Evolutionary conservation across 2,797 vertebrate species (phyloP).

Genomic region (Aeoliscus strigatus): DNA sequence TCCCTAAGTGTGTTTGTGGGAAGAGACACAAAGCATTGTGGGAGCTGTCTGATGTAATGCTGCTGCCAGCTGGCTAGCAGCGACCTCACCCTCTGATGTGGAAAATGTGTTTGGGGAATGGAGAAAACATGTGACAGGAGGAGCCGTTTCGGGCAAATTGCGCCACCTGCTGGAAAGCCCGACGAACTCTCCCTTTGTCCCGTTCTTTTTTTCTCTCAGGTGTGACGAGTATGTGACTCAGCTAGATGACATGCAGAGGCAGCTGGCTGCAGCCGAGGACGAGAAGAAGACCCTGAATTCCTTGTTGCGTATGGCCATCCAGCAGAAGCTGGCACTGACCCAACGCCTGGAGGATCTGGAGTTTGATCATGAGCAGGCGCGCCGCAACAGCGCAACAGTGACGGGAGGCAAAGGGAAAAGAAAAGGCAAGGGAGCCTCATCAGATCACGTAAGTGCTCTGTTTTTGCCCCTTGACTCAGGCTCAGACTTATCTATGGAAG

Average conservation of each 20-base stretch:
- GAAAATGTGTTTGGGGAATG: constrained; percentile 48
- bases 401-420: constrained; percentile 68
- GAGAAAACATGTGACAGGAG: constrained; percentile 36
- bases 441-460: constrained; percentile 82
- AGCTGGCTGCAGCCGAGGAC: constrained; percentile 92
- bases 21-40: constrained; percentile 54
- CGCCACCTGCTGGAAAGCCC: constrained; percentile 56
- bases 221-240: constrained; percentile 97
- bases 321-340: constrained; percentile 96
- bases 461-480: neutral
- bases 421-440: constrained; percentile 72
- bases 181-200: neutral
- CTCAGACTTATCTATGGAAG: no score
- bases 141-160: constrained; percentile 13
- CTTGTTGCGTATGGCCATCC: constrained; percentile 97
- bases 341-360: constrained; percentile 95
- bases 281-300: constrained; percentile 99
- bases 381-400: constrained; percentile 68
- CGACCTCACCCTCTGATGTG: constrained; percentile 57
- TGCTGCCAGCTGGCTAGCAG: constrained; percentile 32
- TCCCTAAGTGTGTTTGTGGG: neutral
- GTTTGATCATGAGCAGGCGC: constrained; percentile 92
- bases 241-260: constrained; percentile 97
- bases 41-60: constrained; percentile 64
- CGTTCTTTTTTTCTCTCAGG: constrained; percentile 59